A percentile compares a stretch with the other conserved stretches of the same genome.
Conservation (phyloP, 1,140 invertebrate genomes). For the Rhagoletis zephyria region DNA sequence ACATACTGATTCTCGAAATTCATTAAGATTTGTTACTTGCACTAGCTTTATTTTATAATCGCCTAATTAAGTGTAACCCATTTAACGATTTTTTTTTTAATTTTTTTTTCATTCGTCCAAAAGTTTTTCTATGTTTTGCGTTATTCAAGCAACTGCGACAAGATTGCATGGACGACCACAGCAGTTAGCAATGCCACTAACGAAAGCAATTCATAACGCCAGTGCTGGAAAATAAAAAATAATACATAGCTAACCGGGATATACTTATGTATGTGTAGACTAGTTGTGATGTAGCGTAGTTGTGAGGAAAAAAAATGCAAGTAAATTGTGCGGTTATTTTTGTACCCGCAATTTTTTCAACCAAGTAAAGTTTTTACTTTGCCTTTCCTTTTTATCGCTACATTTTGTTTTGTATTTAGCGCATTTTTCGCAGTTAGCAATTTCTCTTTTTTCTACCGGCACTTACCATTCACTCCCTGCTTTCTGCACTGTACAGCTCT, state of each 20-base stretch:
- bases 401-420: conserved; percentile 6
- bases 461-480: neutral
- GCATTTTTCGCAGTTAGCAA: neutral
- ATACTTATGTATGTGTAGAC: no score
- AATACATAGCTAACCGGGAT: neutral
- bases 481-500: neutral
- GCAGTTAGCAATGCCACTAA: neutral
- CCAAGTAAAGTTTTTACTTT: conserved; percentile 2
- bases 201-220: conserved; percentile 5
- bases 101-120: neutral
- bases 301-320: neutral
- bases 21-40: no score
- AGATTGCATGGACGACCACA: neutral
- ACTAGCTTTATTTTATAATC: no score
- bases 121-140: neutral
- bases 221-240: conserved; percentile 5
- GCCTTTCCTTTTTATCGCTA: neutral
- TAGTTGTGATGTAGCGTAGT: neutral
- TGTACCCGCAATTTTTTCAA: neutral
- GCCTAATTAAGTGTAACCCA: no score
- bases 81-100: neutral
- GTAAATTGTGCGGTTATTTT: conserved; percentile 28
- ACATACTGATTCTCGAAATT: no score
- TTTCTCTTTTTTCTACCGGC: neutral
- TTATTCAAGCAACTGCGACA: neutral